phyloP scores from a whole-genome alignment of 2,888 invertebrate genomes.

The Adelphocoris suturalis region DNA sequence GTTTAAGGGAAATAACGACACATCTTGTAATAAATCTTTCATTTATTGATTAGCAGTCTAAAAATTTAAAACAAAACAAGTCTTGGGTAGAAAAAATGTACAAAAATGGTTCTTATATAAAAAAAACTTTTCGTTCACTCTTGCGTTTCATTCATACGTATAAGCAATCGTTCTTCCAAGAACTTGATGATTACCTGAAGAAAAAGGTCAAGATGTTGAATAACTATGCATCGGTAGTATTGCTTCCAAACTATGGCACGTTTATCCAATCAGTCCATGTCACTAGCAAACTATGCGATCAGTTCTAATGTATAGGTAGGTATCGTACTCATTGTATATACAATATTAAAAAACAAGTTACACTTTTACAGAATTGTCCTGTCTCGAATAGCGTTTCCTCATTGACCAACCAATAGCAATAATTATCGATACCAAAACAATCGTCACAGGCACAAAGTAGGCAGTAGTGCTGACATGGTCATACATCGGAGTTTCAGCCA shows the following conservation, averaged over 20 bases:
- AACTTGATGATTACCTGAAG: too few relatives aligned
- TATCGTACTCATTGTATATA: conserved; percentile 5
- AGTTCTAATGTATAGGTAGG: neutral
- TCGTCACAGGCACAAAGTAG: neutral
- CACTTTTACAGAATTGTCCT: neutral
- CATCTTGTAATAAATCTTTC: too few relatives aligned
- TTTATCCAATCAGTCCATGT: conserved; percentile 15
- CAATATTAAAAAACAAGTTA: neutral
- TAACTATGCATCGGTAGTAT: neutral
- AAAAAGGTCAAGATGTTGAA: too few relatives aligned
- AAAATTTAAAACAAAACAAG: too few relatives aligned
- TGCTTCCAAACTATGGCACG: conserved; percentile 14
- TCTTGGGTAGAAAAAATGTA: too few relatives aligned
- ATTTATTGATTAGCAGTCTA: too few relatives aligned
- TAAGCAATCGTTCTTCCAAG: neutral
- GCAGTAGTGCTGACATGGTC: neutral
- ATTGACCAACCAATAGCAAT: neutral
- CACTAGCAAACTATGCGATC: conserved; percentile 11
- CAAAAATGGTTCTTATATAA: too few relatives aligned
- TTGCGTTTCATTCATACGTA: too few relatives aligned
- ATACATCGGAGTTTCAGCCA: neutral
- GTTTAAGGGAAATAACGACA: too few relatives aligned
- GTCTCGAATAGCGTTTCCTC: neutral
- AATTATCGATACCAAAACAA: neutral
- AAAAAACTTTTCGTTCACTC: too few relatives aligned